Evolutionary conservation across 2,888 invertebrate genomes (phyloP).

Genomic region (Loripinus fragilis): DNA sequence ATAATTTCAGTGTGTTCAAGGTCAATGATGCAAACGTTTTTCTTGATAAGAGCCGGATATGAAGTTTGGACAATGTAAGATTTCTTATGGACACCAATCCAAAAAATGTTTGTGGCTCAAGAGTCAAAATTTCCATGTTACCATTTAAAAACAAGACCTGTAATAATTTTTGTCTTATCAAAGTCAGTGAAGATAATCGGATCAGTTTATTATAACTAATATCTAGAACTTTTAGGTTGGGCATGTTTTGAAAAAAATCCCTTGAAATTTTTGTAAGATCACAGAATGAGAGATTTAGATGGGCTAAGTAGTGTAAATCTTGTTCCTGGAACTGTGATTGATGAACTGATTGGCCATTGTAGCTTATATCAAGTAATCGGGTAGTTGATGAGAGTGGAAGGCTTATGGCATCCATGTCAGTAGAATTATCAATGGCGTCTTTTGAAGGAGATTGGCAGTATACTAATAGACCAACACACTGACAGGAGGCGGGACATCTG

Average conservation of each 20-base stretch:
- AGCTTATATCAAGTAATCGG: neutral
- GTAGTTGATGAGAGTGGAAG: neutral
- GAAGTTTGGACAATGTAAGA: constrained; percentile 30
- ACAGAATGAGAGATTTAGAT: neutral
- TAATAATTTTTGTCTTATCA: constrained; percentile 31
- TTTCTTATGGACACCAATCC: constrained; percentile 18
- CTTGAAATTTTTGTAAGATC: neutral
- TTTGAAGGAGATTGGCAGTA: neutral
- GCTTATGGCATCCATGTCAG: no score
- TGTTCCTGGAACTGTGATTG: neutral
- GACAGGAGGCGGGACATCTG: neutral
- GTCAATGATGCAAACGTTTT: constrained; percentile 30
- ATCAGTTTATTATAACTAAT: neutral
- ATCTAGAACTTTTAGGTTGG: neutral
- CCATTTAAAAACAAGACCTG: constrained; percentile 33
- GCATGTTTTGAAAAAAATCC: neutral
- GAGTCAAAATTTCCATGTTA: constrained; percentile 24
- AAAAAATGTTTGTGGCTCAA: constrained; percentile 40
- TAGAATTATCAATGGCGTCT: neutral
- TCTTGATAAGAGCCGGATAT: constrained; percentile 32
- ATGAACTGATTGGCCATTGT: neutral
- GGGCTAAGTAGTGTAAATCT: neutral
- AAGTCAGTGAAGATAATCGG: neutral
- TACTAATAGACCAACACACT: neutral
- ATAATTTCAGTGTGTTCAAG: constrained; percentile 24